Evolutionary conservation across 2,888 invertebrate species (phyloP).

Genomic region (Andrena minutula): DNA sequence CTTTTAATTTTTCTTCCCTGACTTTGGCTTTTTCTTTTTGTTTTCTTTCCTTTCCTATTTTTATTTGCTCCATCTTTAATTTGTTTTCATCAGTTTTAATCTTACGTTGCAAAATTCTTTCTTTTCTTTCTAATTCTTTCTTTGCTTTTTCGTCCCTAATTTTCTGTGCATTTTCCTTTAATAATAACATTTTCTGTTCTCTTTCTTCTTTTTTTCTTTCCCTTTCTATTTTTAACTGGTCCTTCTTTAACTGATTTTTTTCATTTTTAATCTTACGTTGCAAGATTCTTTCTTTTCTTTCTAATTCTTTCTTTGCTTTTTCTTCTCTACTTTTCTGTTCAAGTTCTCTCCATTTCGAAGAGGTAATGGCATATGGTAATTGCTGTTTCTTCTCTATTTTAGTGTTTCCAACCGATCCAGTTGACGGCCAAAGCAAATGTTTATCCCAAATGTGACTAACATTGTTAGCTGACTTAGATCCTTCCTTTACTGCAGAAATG

Average conservation of each 20-base stretch:
- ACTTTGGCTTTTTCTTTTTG: neutral
- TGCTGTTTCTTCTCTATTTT: neutral
- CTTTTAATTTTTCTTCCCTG: slow-evolving; percentile 1
- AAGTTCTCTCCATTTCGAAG: neutral
- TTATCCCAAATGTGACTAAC: neutral
- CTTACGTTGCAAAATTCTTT: too few species aligned
- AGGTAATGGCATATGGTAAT: neutral
- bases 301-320: neutral
- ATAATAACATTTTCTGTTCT: too few species aligned
- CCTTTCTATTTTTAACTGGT: neutral
- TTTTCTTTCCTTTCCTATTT: too few species aligned
- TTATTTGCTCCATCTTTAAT: too few species aligned
- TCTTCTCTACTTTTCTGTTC: neutral
- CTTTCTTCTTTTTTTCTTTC: neutral
- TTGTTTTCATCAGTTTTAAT: too few species aligned
- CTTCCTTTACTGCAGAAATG: neutral
- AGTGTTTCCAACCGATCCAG: neutral
- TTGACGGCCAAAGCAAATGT: neutral
- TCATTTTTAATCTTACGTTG: slow-evolving; percentile 2
- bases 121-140: too few species aligned
- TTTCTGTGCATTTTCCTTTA: too few species aligned
- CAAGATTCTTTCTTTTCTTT: slow-evolving; percentile 3
- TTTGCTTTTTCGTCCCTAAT: too few species aligned
- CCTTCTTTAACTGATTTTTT: neutral
- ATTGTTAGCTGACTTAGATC: neutral